Conservation (phyloP, 2,797 vertebrate genomes). For the Trematomus bernacchii region DNA sequence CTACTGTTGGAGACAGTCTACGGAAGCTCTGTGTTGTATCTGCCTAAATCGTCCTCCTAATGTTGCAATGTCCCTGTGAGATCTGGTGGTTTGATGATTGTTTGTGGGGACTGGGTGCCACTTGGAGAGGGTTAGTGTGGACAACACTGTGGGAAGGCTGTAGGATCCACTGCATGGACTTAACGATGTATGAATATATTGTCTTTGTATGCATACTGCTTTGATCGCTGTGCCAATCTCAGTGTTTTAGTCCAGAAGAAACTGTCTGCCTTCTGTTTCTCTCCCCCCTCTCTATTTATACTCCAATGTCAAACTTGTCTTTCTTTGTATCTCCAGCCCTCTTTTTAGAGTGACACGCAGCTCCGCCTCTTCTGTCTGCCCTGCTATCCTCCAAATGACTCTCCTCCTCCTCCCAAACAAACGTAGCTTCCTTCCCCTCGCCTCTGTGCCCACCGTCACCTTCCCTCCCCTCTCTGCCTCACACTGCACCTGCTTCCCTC, state of each 20-base stretch:
- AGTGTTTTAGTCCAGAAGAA: constrained; percentile 28
- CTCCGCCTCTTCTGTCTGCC: constrained; percentile 58
- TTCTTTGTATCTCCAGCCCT: constrained; percentile 45
- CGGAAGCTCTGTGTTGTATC: background rate
- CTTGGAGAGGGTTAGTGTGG: constrained; percentile 12
- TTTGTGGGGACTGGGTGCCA: background rate
- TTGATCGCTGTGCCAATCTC: constrained; percentile 28
- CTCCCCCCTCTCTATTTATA: constrained; percentile 57
- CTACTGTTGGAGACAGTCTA: constrained; percentile 12
- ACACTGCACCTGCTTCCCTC: constrained; percentile 78
- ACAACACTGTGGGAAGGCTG: background rate
- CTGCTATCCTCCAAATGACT: constrained; percentile 71
- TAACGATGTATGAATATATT: background rate
- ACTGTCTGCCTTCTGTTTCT: constrained; percentile 15
- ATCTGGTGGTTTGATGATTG: constrained; percentile 5
- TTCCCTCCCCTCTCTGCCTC: constrained; percentile 37
- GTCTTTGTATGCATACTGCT: background rate
- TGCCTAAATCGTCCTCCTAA: background rate
- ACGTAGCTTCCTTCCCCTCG: constrained; percentile 59
- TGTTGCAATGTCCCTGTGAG: background rate
- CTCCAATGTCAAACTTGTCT: constrained; percentile 63
- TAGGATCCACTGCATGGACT: background rate
- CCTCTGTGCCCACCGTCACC: constrained; percentile 59
- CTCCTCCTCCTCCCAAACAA: constrained; percentile 58
- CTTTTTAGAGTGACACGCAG: constrained; percentile 49